A percentile compares a stretch with the other conserved stretches of the same genome.
These are phyloP conservation scores for Ictalurus furcatus DNA, from an alignment of 2,113 vertebrate species.

Conservation along the genomic window DNA sequence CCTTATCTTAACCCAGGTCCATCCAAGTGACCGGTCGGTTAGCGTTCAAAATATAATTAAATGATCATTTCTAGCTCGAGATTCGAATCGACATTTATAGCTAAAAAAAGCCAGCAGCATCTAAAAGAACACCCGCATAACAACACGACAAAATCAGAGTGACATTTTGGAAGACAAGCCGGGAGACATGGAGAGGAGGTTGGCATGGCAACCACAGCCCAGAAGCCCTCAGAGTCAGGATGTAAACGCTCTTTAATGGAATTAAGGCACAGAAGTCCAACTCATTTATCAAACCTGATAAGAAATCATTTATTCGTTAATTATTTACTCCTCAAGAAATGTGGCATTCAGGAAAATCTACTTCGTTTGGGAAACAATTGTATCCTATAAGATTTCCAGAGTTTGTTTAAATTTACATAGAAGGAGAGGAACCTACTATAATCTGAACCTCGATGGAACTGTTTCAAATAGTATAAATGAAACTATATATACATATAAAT, in stretches of 20 bases:
- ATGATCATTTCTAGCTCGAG: neutral
- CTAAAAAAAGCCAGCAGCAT: neutral
- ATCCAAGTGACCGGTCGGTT: neutral
- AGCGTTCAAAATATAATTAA: neutral
- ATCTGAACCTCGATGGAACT: neutral
- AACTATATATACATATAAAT: too few relatives aligned
- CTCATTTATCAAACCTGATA: neutral
- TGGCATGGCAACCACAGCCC: slow-evolving; percentile 8
- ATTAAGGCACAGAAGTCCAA: neutral
- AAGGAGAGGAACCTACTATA: neutral
- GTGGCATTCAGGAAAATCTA: neutral
- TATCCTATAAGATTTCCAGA: neutral
- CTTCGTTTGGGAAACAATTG: neutral
- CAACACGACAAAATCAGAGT: neutral
- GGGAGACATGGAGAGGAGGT: neutral
- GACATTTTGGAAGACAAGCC: neutral
- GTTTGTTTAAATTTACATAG: neutral
- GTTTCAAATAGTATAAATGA: neutral
- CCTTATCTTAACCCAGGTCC: neutral
- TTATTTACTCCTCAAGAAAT: neutral
- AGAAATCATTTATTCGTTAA: neutral
- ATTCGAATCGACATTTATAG: neutral
- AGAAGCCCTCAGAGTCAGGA: neutral
- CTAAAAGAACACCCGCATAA: neutral
- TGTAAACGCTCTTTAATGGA: neutral